These are phyloP conservation scores for Hozukius guyotensis DNA, from an alignment of 2,797 vertebrate genomes.

Conservation along the genomic window DNA sequence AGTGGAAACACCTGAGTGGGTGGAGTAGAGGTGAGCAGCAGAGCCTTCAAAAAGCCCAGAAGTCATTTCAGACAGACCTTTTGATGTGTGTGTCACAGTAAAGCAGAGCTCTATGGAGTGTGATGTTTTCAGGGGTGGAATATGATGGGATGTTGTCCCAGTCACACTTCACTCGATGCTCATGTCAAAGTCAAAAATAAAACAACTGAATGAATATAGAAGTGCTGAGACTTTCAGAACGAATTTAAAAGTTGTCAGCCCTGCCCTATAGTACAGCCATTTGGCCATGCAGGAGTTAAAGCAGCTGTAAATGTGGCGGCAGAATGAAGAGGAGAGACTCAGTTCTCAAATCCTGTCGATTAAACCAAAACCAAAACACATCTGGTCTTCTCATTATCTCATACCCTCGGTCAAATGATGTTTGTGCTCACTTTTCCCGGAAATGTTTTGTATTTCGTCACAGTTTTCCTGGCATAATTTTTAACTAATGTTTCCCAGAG, in stretches of 20 bases:
- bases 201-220: constrained; percentile 13
- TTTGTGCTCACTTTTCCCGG: too few relatives aligned
- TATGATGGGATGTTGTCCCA: background rate
- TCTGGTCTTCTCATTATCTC: too few relatives aligned
- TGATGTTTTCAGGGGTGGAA: background rate
- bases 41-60: background rate
- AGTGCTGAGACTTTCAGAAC: constrained; percentile 7
- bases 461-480: too few relatives aligned
- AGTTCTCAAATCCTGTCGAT: too few relatives aligned
- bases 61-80: background rate
- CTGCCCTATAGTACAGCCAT: background rate
- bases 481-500: too few relatives aligned
- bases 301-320: background rate
- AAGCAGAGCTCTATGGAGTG: too few relatives aligned
- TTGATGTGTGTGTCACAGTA: too few relatives aligned
- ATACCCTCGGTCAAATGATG: too few relatives aligned
- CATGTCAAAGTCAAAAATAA: constrained; percentile 32
- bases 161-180: background rate
- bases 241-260: background rate
- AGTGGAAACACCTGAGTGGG: constrained; percentile 12
- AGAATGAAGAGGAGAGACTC: too few relatives aligned
- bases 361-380: too few relatives aligned
- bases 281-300: background rate
- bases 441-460: too few relatives aligned
- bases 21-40: background rate